A percentile compares a stretch with the other conserved stretches of the same genome.
Conservation (phyloP, 1,140 invertebrate genomes). For the Asbolus verrucosus region DNA sequence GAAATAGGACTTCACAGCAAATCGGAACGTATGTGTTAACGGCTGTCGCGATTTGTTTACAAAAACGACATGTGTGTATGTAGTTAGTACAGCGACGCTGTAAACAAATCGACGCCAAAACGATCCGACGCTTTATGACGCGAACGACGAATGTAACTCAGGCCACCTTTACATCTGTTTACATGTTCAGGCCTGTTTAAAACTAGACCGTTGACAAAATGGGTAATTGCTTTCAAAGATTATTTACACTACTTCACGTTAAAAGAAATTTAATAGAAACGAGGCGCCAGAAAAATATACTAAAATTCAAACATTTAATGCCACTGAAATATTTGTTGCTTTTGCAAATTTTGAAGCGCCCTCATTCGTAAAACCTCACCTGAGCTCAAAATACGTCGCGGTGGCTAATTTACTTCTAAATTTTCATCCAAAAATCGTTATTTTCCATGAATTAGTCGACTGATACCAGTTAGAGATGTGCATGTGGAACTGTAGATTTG, state of each 20-base stretch:
- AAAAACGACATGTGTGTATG: conserved; percentile 60
- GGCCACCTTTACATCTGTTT: conserved; percentile 57
- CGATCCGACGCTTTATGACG: conserved; percentile 54
- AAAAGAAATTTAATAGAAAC: conserved; percentile 62
- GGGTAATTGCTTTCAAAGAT: conserved; percentile 62
- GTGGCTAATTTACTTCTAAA: no score
- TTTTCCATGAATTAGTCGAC: neutral
- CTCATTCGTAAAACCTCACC: neutral
- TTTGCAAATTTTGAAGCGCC: conserved; percentile 39
- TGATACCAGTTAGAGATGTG: neutral
- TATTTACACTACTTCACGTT: conserved; percentile 61
- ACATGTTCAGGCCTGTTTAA: conserved; percentile 58
- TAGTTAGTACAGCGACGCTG: conserved; percentile 57
- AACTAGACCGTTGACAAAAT: conserved; percentile 63
- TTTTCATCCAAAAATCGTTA: neutral
- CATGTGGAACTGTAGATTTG: conserved; percentile 4
- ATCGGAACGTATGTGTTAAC: conserved; percentile 58
- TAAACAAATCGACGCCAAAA: conserved; percentile 62
- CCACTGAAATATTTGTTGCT: conserved; percentile 48
- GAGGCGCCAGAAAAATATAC: conserved; percentile 60
- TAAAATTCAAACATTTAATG: conserved; percentile 59
- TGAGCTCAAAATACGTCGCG: neutral
- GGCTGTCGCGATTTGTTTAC: conserved; percentile 62
- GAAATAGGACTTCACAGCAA: conserved; percentile 54
- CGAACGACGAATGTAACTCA: conserved; percentile 53